Base-by-base conservation (phyloP, 2,888 invertebrate genomes). In the Scelioninae gen. 1 region DNA sequence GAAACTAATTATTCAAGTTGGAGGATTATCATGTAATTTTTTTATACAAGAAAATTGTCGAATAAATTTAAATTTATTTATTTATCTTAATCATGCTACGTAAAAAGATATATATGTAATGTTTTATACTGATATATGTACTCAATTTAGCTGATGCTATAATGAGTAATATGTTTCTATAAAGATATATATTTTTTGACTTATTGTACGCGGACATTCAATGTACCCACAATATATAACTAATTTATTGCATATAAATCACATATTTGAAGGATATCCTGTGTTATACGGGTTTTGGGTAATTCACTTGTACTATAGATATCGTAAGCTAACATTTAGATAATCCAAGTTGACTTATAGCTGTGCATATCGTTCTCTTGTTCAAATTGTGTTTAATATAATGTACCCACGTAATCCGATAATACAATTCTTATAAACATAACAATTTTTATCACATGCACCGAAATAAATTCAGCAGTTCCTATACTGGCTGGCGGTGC, bases 281-380 rank as follows among this genome's bases (percentile, higher is more conserved):
- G 29, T 58, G 69, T 72, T 51, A 74, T 63, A 63, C 55, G 62
- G 62, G 49, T 72, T 72, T 72, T 72, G 43, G 62, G 63, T 34
- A 55, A 74, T 55, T 55, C 51, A 55, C 55, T 63, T 55, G 40
- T n/a, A 47, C 63, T 56, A 43, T 45, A 55, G 62, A 60, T 72
- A 72, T 72, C 40, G 55, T 45, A 40, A 43, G 38, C 55, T 63
- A 65, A 56, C 58, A 75, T 49, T 65, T 47, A 49, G 65, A 58
- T 75, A 75, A 75, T 75, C 65, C 65, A 75, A 34, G 38, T 49
- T 56, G 49, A 66, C 40, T 63, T 65, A 58, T 75, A 58, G 65
- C 56, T 16, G 15, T 47, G 66, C 76, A 76, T 68, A 60, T 43
- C 68, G 8, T 68, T 45, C 68, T 32, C 68, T 68, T 60, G 75